Base-by-base conservation (phyloP, 2,888 invertebrate species). In the Ctenicera cuprea region DNA sequence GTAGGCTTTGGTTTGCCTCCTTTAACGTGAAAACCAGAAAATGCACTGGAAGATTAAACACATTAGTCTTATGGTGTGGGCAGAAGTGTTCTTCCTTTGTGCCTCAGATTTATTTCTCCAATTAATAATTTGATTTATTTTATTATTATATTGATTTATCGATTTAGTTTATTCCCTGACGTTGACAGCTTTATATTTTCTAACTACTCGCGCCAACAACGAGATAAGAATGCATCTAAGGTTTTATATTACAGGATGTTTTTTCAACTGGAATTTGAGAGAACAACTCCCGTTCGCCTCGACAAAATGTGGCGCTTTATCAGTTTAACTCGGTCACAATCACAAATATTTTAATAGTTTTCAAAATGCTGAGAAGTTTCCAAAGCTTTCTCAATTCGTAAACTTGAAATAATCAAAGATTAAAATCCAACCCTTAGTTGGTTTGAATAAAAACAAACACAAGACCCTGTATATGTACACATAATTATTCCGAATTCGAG, bases 51-150 rank as follows among this genome's bases (percentile, higher is more conserved):
- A 67, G 61, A 61, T 69, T 69, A 69, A 61, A 61, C 18, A 30
- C 52, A 62, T 70, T 70, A 70, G 66, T 52, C 66, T 66, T 63
- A 38, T 22, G 30, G 48, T 38, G 70, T 62, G 70, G 62, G 69
- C n/a, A 48, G 48, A 48, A 16, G 54, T 43, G 66, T 37, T 68
- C 22, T 62, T 54, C 62, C 52, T 71, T 73, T 73, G 62, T 71
- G 69, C 48, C 62, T 50, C 33, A 52, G 71, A 74, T 76, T 77
- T 77, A 74, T 74, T 68, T 73, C 62, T 70, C 72, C 76, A 80
- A 80, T 80, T 80, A 80, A 78, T 78, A 77, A 77, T 74, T 75
- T 80, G 80, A 80, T 80, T 78, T 80, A 80, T 80, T 72, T 76
- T 77, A 80, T 79, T 78, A 78, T 76, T 72, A 61, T 66, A 71